Conservation (phyloP, 2,113 vertebrate species). For the Alces alces region DNA sequence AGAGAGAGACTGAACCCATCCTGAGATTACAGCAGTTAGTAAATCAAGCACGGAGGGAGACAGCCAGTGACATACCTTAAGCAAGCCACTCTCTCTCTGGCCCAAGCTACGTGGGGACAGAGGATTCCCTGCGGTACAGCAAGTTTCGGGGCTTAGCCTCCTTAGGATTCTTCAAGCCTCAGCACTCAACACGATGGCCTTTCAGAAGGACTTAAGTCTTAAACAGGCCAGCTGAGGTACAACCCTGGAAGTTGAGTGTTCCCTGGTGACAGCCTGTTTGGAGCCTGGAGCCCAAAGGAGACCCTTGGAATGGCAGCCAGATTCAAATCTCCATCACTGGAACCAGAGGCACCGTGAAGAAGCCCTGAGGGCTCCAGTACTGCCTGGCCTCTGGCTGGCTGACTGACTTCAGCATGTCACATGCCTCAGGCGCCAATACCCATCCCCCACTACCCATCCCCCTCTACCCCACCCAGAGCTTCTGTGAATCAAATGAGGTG, state of each 20-base stretch:
- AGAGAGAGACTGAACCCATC: neutral
- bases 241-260: neutral
- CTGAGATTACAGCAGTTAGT: neutral
- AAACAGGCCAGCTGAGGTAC: neutral
- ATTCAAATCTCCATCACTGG: neutral
- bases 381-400: neutral
- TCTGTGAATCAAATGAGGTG: neutral
- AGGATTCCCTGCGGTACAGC: neutral
- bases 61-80: neutral
- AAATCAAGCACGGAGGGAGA: neutral
- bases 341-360: rapidly evolving
- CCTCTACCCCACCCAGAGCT: neutral
- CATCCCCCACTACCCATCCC: neutral
- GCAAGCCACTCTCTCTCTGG: neutral
- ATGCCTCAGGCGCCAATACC: neutral
- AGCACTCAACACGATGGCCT: neutral
- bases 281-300: neutral
- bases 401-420: neutral
- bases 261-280: neutral
- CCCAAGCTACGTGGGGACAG: neutral
- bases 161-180: neutral
- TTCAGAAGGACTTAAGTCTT: neutral
- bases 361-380: neutral
- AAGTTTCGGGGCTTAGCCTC: neutral
- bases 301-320: neutral